Percentiles rank a stretch among this genome's conserved stretches.
Evolutionary conservation across 92 coral and sea anemone species (phyloP).

Genomic region (Actinernus sp.): DNA sequence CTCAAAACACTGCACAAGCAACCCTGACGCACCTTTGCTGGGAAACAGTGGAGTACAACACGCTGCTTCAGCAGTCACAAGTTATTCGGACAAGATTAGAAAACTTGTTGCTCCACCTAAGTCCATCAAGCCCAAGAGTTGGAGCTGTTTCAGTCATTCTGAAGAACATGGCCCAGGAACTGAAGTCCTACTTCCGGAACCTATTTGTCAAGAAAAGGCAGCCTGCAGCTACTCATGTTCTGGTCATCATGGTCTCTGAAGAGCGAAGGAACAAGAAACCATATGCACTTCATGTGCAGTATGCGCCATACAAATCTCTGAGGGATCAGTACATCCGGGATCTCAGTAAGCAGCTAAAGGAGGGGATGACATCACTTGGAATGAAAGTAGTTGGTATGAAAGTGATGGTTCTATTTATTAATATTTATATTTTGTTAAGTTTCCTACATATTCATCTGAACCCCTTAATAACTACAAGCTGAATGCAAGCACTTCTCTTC

Average conservation of each 20-base stretch:
- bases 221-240: conserved; percentile 51
- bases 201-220: conserved; percentile 54
- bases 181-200: no score
- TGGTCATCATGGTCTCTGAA: conserved; percentile 37
- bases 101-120: conserved; percentile 8
- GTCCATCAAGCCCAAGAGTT: conserved; percentile 2
- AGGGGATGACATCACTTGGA: conserved; percentile 13
- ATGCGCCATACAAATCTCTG: conserved; percentile 40
- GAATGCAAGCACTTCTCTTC: no score
- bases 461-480: no score
- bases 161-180: no score
- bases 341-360: conserved; percentile 17
- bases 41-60: conserved; percentile 58
- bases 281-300: conserved; percentile 50
- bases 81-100: conserved; percentile 12
- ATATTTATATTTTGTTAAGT: no score
- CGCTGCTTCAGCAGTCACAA: conserved; percentile 56
- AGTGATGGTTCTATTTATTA: no score
- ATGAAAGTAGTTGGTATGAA: conserved; percentile 52
- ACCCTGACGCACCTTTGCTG: conserved; percentile 51
- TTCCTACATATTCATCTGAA: no score
- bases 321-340: conserved; percentile 61
- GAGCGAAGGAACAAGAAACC: conserved; percentile 50
- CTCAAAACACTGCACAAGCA: conserved; percentile 43
- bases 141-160: conserved; percentile 14